phyloP scores from a whole-genome alignment of 2,113 vertebrate species.

The Mastomys coucha region DNA sequence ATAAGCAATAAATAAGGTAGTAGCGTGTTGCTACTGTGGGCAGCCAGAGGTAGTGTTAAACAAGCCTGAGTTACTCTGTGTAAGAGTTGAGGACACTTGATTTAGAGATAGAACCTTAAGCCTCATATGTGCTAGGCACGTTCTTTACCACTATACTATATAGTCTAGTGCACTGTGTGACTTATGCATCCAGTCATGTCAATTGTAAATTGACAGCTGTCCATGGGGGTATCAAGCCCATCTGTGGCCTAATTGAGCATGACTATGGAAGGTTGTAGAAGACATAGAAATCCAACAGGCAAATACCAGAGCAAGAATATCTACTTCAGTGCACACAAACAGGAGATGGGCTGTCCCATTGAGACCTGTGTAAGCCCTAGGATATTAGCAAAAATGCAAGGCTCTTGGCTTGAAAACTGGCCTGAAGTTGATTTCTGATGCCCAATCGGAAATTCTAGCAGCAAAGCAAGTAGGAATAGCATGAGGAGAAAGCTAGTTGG shows the following conservation, averaged over 20 bases:
- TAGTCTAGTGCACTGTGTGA: neutral
- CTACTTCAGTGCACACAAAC: neutral
- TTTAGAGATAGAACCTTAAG: neutral
- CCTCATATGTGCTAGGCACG: neutral
- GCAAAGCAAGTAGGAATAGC: neutral
- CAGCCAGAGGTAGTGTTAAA: neutral
- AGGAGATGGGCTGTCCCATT: neutral
- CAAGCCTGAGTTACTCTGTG: neutral
- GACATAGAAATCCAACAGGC: neutral
- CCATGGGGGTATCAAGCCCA: neutral
- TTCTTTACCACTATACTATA: neutral
- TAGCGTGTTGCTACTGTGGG: neutral
- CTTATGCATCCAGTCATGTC: neutral
- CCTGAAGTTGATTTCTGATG: conserved; percentile 13
- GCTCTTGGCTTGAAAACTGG: conserved; percentile 16
- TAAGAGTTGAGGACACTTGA: neutral
- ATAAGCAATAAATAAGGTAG: neutral
- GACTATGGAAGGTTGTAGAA: neutral
- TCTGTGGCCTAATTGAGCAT: neutral
- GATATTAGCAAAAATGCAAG: neutral
- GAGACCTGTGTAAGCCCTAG: neutral
- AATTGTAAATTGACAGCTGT: neutral
- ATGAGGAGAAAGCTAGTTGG: neutral
- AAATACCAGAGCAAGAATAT: conserved; percentile 5
- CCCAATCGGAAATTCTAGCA: neutral